Evolutionary conservation across 2,797 vertebrate genomes (phyloP).

Genomic region (Argya squamiceps): DNA sequence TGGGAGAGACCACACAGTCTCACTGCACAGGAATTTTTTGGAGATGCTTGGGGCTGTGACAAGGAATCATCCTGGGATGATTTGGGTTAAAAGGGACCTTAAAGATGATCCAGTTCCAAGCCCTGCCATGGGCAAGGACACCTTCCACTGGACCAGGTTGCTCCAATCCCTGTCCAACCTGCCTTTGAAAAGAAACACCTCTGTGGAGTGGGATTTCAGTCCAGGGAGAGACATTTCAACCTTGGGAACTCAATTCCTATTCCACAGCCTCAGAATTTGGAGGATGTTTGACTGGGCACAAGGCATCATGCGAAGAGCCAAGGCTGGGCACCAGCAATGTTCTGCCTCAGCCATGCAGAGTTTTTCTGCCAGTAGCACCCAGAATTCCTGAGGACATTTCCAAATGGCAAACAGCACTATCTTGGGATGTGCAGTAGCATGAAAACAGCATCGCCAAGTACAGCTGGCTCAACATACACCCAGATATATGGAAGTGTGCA

Average conservation of each 20-base stretch:
- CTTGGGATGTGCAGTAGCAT: not conserved
- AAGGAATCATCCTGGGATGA: too few species aligned
- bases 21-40: too few species aligned
- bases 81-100: too few species aligned
- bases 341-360: not conserved
- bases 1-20: too few species aligned
- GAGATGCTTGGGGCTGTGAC: too few species aligned
- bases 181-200: not conserved
- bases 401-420: slow-evolving; percentile 16
- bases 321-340: not conserved
- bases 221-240: not conserved
- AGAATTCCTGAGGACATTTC: not conserved
- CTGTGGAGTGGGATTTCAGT: not conserved
- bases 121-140: not conserved
- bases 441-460: not conserved
- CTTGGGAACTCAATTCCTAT: not conserved
- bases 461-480: not conserved
- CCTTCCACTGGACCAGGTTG: not conserved
- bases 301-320: not conserved
- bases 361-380: not conserved
- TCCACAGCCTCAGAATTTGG: not conserved
- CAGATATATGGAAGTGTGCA: not conserved
- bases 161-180: not conserved
- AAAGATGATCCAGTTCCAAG: too few species aligned
- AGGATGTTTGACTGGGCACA: not conserved